Evolutionary conservation across 2,888 invertebrate genomes (phyloP).

Genomic region (Marasmarcha lunaedactyla): DNA sequence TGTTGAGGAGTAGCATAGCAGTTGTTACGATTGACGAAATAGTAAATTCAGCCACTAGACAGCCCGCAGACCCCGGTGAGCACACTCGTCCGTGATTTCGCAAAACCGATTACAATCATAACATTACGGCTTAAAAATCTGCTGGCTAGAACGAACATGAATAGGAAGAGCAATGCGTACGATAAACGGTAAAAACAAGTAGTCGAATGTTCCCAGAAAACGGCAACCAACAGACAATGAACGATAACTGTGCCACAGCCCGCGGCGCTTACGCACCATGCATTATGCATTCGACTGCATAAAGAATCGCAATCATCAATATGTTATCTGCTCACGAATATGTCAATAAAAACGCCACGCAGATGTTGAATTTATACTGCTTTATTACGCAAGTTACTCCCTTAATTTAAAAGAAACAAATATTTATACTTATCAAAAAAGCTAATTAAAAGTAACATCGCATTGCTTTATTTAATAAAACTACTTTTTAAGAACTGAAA

Average conservation of each 20-base stretch:
- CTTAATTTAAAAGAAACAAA: too few relatives aligned
- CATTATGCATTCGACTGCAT: constrained; percentile 41
- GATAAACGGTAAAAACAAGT: constrained; percentile 61
- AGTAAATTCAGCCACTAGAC: background rate
- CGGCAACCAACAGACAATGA: constrained; percentile 60
- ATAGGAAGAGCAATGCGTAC: constrained; percentile 42
- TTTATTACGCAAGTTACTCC: too few relatives aligned
- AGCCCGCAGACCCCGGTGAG: background rate
- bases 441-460: too few relatives aligned
- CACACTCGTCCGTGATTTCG: too few relatives aligned
- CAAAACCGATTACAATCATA: too few relatives aligned
- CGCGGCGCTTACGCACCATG: constrained; percentile 19
- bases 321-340: constrained; percentile 13
- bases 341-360: too few relatives aligned
- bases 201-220: constrained; percentile 52
- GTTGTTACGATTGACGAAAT: background rate
- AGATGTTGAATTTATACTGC: background rate
- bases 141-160: constrained; percentile 56
- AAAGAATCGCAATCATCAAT: constrained; percentile 39
- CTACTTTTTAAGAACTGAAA: too few relatives aligned
- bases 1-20: background rate
- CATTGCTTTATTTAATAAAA: too few relatives aligned
- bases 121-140: too few relatives aligned
- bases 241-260: constrained; percentile 15
- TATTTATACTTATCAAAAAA: too few relatives aligned